Percentiles rank a stretch among this genome's conserved stretches.
Evolutionary conservation across 2,888 invertebrate species (phyloP).

Genomic region (Plemyria rubiginata): DNA sequence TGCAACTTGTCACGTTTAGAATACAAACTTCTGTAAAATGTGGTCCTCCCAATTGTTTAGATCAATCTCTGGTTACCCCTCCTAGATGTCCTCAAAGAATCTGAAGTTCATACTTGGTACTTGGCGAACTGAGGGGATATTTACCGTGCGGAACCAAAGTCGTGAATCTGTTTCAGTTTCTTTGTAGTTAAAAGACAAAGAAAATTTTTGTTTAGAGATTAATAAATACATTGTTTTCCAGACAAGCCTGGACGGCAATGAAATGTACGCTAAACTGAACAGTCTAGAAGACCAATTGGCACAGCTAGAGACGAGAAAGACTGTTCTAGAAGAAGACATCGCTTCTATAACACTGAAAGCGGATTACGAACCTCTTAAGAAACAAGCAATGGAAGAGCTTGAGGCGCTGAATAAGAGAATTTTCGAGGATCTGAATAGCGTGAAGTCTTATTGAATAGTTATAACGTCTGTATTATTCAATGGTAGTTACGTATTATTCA

Average conservation of each 20-base stretch:
- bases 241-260: slow-evolving; percentile 88
- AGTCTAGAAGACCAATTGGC: slow-evolving; percentile 88
- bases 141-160: too few relatives aligned
- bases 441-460: slow-evolving; percentile 61
- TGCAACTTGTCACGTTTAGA: too few relatives aligned
- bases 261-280: slow-evolving; percentile 88
- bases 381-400: slow-evolving; percentile 83
- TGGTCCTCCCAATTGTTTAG: too few relatives aligned
- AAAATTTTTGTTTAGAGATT: too few relatives aligned
- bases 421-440: slow-evolving; percentile 70
- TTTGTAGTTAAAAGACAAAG: too few relatives aligned
- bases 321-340: slow-evolving; percentile 87
- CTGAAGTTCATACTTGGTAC: too few relatives aligned
- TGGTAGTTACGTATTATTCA: too few relatives aligned
- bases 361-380: slow-evolving; percentile 87
- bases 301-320: slow-evolving; percentile 88
- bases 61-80: too few relatives aligned
- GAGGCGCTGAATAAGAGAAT: slow-evolving; percentile 84
- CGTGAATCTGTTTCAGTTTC: too few relatives aligned
- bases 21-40: too few relatives aligned
- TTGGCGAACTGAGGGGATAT: too few relatives aligned
- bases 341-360: slow-evolving; percentile 87
- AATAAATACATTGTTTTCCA: slow-evolving; percentile 46
- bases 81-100: too few relatives aligned
- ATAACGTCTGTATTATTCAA: not conserved